These are phyloP conservation scores for Pristionchus exspectatus DNA, from an alignment of 2,888 invertebrate genomes.

Conservation along the genomic window DNA sequence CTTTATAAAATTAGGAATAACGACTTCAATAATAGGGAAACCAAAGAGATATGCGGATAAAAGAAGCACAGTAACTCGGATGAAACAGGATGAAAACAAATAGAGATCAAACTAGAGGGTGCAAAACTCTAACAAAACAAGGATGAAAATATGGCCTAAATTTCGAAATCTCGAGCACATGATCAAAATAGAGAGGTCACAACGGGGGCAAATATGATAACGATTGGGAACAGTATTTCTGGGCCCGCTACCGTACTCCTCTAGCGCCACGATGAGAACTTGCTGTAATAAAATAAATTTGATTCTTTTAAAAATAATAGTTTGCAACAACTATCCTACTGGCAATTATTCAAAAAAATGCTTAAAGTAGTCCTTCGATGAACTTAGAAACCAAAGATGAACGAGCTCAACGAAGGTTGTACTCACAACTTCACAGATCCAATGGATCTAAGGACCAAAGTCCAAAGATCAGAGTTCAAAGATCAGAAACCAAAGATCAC, in stretches of 20 bases:
- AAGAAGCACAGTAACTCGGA: neutral
- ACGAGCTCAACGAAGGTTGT: too few species aligned
- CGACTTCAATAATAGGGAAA: neutral
- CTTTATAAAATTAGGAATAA: neutral
- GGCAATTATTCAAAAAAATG: too few species aligned
- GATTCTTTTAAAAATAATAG: neutral
- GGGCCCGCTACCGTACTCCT: neutral
- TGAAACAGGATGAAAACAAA: neutral
- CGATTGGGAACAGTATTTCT: neutral
- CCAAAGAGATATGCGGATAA: neutral
- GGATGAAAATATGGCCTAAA: neutral
- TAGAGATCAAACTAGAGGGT: neutral
- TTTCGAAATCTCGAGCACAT: neutral
- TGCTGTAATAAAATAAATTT: neutral
- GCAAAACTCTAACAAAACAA: neutral
- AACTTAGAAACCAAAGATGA: neutral
- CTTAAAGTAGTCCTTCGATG: neutral
- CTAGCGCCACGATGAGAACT: constrained; percentile 30
- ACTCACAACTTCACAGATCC: too few species aligned
- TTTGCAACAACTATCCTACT: neutral
- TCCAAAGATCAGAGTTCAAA: neutral
- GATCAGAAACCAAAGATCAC: constrained; percentile 13
- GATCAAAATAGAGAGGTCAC: constrained; percentile 6
- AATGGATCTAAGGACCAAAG: neutral
- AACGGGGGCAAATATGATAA: neutral